Percentiles rank a stretch among this genome's conserved stretches.
Conservation (phyloP, 2,888 invertebrate species). For the Serrognathus titanus region DNA sequence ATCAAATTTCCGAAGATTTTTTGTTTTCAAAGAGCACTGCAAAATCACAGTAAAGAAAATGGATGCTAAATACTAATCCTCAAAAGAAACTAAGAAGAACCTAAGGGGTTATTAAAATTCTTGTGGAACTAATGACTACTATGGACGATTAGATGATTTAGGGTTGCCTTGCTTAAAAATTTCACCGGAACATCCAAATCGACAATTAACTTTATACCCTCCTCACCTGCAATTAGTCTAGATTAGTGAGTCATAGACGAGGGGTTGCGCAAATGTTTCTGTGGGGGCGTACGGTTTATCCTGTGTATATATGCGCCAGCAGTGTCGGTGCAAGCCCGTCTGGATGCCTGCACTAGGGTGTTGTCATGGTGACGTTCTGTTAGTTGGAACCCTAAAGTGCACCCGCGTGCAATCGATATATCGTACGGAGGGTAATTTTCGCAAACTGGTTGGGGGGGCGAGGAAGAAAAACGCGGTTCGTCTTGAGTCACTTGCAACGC, state of each 20-base stretch:
- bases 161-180: too few species aligned
- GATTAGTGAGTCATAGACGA: neutral
- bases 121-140: too few species aligned
- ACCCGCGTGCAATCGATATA: constrained; percentile 33
- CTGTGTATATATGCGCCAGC: constrained; percentile 5
- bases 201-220: too few species aligned
- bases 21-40: too few species aligned
- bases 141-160: too few species aligned
- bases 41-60: too few species aligned
- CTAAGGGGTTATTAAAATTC: too few species aligned
- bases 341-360: constrained; percentile 46
- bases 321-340: constrained; percentile 37
- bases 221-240: too few species aligned
- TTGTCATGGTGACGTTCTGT: constrained; percentile 47
- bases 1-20: too few species aligned
- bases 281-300: neutral
- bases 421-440: constrained; percentile 16
- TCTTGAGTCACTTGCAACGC: neutral
- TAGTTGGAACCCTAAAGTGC: constrained; percentile 29
- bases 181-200: too few species aligned
- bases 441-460: neutral
- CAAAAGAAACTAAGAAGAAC: too few species aligned
- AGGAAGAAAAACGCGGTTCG: neutral
- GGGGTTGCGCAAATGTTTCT: constrained; percentile 1
- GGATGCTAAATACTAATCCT: too few species aligned